Evolutionary conservation across 2,113 vertebrate species (phyloP).

Genomic region (Meles meles): DNA sequence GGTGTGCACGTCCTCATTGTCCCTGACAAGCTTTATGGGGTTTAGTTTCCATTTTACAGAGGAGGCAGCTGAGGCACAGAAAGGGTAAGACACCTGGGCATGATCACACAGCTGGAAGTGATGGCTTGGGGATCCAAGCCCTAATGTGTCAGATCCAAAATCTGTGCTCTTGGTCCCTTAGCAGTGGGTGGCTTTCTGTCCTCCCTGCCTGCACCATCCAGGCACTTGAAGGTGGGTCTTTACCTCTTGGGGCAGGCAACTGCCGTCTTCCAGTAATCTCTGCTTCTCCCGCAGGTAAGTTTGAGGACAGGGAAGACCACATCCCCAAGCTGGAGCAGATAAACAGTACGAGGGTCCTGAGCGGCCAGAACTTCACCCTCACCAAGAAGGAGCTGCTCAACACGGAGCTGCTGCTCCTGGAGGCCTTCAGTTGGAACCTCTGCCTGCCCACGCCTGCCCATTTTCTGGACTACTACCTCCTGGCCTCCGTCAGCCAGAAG

Average conservation of each 20-base stretch:
- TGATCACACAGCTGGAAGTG: not conserved
- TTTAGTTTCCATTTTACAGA: not conserved
- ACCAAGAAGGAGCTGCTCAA: constrained; percentile 89
- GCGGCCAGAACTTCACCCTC: constrained; percentile 87
- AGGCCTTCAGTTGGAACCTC: constrained; percentile 93
- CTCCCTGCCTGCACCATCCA: not conserved
- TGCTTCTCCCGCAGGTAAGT: constrained; percentile 85
- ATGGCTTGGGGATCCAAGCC: not conserved
- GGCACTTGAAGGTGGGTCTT: not conserved
- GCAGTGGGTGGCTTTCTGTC: not conserved
- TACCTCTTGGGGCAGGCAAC: not conserved
- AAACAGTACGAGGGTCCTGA: constrained; percentile 88
- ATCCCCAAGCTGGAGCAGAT: constrained; percentile 93
- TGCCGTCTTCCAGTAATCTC: not conserved
- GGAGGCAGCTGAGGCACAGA: not conserved
- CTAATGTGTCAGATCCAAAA: not conserved
- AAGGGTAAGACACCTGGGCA: not conserved
- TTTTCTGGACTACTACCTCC: constrained; percentile 97
- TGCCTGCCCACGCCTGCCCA: constrained; percentile 94
- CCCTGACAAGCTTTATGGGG: not conserved
- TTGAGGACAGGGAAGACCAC: constrained; percentile 92
- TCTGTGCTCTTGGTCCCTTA: fast-evolving
- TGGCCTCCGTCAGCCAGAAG: constrained; percentile 85
- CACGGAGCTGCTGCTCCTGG: constrained; percentile 91
- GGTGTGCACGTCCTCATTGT: not conserved